phyloP scores from a whole-genome alignment of 2,797 vertebrate species.

The Adrianichthys oophorus region DNA sequence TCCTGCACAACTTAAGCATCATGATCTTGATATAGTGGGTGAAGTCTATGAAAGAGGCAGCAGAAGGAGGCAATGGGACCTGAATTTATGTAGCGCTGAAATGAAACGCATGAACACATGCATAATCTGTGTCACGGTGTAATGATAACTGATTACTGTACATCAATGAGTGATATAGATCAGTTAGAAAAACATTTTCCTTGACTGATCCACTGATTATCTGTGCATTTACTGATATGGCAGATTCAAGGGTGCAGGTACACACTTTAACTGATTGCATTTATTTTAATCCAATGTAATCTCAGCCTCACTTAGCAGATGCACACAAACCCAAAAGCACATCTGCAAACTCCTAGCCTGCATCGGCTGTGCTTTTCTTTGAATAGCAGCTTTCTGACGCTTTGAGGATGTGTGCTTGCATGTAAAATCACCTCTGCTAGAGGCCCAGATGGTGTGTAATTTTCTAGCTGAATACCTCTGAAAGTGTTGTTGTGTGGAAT shows the following conservation, averaged over 20 bases:
- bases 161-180: slow-evolving; percentile 45
- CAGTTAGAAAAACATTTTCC: slow-evolving; percentile 31
- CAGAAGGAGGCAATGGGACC: slow-evolving; percentile 13
- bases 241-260: slow-evolving; percentile 4
- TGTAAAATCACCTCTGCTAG: slow-evolving; percentile 77
- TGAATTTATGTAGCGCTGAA: slow-evolving; percentile 25
- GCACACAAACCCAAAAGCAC: slow-evolving; percentile 41
- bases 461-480: slow-evolving; percentile 92
- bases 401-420: slow-evolving; percentile 53
- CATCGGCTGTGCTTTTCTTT: slow-evolving; percentile 57
- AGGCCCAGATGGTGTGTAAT: slow-evolving; percentile 86
- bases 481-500: slow-evolving; percentile 84
- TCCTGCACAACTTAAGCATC: slow-evolving; percentile 10
- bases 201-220: slow-evolving; percentile 32
- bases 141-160: slow-evolving; percentile 45
- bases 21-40: slow-evolving; percentile 38
- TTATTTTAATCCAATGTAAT: slow-evolving; percentile 59
- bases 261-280: slow-evolving; percentile 33
- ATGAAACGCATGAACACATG: slow-evolving; percentile 16
- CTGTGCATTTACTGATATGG: slow-evolving; percentile 24
- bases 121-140: slow-evolving; percentile 11
- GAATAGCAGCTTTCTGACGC: slow-evolving; percentile 64
- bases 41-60: slow-evolving; percentile 23
- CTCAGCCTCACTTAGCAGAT: slow-evolving; percentile 53
- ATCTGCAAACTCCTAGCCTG: slow-evolving; percentile 63